These are phyloP conservation scores for Crenuchus spilurus DNA, from an alignment of 2,797 vertebrate genomes.

Conservation along the genomic window DNA sequence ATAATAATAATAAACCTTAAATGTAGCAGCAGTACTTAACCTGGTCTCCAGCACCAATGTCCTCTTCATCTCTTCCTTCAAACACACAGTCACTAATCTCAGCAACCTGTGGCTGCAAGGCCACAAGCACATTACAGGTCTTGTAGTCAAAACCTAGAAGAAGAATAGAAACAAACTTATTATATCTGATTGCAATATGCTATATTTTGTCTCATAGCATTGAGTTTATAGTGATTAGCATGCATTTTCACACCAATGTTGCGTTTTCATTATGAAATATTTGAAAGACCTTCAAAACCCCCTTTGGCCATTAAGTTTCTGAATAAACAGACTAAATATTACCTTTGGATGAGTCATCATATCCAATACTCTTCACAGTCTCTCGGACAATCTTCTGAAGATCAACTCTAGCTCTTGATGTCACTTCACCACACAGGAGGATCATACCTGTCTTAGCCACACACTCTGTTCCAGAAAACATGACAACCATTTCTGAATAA, in stretches of 20 bases:
- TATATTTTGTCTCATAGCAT: too few species aligned
- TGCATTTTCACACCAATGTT: too few species aligned
- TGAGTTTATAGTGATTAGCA: too few species aligned
- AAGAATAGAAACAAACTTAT: not conserved
- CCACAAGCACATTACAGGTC: slow-evolving; percentile 77
- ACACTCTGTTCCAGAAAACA: slow-evolving; percentile 67
- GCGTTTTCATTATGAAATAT: too few species aligned
- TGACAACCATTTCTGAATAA: not conserved
- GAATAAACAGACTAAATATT: not conserved
- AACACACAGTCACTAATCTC: slow-evolving; percentile 79
- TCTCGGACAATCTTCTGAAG: slow-evolving; percentile 75
- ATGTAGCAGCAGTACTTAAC: slow-evolving; percentile 51
- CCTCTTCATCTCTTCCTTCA: slow-evolving; percentile 70
- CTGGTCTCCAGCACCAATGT: slow-evolving; percentile 81
- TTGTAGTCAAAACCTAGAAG: slow-evolving; percentile 79
- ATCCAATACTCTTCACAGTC: slow-evolving; percentile 77
- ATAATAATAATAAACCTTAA: not conserved
- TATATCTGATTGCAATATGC: not conserved
- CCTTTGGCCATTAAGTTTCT: not conserved
- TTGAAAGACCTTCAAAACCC: too few species aligned
- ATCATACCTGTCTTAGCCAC: slow-evolving; percentile 82
- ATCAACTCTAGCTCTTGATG: slow-evolving; percentile 75
- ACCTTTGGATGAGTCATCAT: slow-evolving; percentile 79
- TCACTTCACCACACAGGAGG: slow-evolving; percentile 78
- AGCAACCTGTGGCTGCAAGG: slow-evolving; percentile 74